phyloP scores from a whole-genome alignment of 2,113 vertebrate species.

The Muscicapa adusta region DNA sequence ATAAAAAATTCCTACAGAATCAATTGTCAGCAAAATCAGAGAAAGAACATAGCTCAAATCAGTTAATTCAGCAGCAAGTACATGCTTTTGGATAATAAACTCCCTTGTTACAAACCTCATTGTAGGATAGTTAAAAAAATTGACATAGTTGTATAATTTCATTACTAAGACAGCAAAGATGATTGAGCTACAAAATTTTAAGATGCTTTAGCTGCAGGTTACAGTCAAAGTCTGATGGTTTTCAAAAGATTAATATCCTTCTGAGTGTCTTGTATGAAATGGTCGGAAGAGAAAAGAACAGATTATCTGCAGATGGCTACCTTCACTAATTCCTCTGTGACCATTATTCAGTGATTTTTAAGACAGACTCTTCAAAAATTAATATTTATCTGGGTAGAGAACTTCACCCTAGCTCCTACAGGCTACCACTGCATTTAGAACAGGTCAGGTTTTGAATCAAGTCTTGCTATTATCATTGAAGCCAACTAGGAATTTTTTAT shows the following conservation, averaged over 20 bases:
- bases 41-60: background rate
- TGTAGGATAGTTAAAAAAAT: background rate
- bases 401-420: background rate
- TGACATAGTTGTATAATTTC: background rate
- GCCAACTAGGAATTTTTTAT: background rate
- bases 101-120: background rate
- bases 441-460: background rate
- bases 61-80: background rate
- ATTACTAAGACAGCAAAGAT: background rate
- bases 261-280: accelerated
- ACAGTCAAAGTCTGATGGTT: background rate
- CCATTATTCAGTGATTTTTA: background rate
- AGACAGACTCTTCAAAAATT: background rate
- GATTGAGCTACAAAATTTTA: background rate
- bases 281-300: background rate
- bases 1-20: background rate
- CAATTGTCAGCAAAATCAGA: background rate
- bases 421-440: background rate
- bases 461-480: background rate
- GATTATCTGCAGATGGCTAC: background rate
- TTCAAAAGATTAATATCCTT: background rate
- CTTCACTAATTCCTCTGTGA: background rate
- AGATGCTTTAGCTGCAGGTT: background rate
- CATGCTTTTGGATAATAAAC: background rate
- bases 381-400: background rate